phyloP scores from a whole-genome alignment of 2,888 invertebrate genomes.

The Mimachlamys varia region DNA sequence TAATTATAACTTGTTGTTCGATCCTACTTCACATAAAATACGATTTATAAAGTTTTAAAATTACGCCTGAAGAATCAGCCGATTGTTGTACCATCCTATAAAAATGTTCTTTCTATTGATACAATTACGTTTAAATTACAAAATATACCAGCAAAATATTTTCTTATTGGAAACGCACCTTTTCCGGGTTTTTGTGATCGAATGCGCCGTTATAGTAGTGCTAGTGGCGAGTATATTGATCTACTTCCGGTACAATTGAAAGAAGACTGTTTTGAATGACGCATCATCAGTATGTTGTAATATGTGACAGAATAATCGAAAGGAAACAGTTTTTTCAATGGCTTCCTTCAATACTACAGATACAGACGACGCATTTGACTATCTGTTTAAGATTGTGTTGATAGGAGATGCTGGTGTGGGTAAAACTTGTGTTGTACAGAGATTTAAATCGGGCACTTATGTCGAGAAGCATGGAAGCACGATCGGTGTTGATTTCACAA shows the following conservation, averaged over 20 bases:
- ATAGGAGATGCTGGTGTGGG: conserved; percentile 88
- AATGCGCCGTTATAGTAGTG: neutral
- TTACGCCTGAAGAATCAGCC: too few relatives aligned
- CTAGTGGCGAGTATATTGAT: neutral
- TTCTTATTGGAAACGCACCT: too few relatives aligned
- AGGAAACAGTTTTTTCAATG: conserved; percentile 55
- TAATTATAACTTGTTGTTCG: too few relatives aligned
- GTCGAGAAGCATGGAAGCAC: conserved; percentile 96
- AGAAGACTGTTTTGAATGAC: neutral
- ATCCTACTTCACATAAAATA: too few relatives aligned
- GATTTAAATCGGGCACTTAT: conserved; percentile 97
- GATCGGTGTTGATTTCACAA: conserved; percentile 98
- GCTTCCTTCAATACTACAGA: conserved; percentile 72
- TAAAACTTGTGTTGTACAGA: conserved; percentile 97
- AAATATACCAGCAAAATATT: too few relatives aligned
- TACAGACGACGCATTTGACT: conserved; percentile 88
- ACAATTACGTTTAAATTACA: too few relatives aligned
- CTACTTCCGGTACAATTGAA: neutral
- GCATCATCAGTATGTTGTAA: neutral
- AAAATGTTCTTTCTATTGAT: too few relatives aligned
- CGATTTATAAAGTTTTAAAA: too few relatives aligned
- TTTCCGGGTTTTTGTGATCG: neutral
- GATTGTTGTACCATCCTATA: too few relatives aligned
- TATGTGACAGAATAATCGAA: neutral
- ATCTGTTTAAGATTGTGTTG: conserved; percentile 96